Percentiles rank a stretch among this genome's conserved stretches.
Conservation (phyloP, 92 coral and sea anemone genomes). For the Epizoanthus ramosus region DNA sequence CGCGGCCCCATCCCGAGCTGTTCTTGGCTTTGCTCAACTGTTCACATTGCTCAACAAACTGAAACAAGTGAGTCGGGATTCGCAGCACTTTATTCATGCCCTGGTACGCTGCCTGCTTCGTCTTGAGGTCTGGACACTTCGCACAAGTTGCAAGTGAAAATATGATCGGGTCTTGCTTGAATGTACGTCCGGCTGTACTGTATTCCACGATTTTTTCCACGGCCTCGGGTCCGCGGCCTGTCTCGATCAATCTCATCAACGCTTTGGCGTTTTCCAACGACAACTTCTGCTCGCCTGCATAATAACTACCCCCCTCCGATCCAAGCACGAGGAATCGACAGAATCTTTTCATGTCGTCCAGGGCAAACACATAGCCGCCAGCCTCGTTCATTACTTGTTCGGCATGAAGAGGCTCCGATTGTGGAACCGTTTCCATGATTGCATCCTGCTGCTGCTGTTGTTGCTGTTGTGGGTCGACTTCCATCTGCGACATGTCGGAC, state of each 20-base stretch:
- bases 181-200: constrained; percentile 87
- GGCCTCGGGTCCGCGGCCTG: constrained; percentile 80
- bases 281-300: constrained; percentile 58
- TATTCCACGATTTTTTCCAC: constrained; percentile 69
- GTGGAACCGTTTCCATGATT: neutral
- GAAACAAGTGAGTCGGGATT: constrained; percentile 89
- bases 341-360: constrained; percentile 79
- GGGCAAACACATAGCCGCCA: constrained; percentile 87
- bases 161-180: constrained; percentile 88
- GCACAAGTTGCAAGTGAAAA: constrained; percentile 85
- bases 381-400: constrained; percentile 80
- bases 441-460: neutral
- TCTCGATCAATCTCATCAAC: constrained; percentile 66
- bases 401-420: neutral
- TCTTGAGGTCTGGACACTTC: constrained; percentile 65
- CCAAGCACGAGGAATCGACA: constrained; percentile 90
- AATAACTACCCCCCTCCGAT: constrained; percentile 83
- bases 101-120: constrained; percentile 84
- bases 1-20: constrained; percentile 93
- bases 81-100: constrained; percentile 71
- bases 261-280: constrained; percentile 79
- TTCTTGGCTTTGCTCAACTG: constrained; percentile 60
- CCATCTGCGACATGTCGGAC: too few species aligned
- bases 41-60: constrained; percentile 81
- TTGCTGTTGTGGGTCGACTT: neutral